phyloP scores from a whole-genome alignment of 2,888 invertebrate genomes.

The Bembecia ichneumoniformis region DNA sequence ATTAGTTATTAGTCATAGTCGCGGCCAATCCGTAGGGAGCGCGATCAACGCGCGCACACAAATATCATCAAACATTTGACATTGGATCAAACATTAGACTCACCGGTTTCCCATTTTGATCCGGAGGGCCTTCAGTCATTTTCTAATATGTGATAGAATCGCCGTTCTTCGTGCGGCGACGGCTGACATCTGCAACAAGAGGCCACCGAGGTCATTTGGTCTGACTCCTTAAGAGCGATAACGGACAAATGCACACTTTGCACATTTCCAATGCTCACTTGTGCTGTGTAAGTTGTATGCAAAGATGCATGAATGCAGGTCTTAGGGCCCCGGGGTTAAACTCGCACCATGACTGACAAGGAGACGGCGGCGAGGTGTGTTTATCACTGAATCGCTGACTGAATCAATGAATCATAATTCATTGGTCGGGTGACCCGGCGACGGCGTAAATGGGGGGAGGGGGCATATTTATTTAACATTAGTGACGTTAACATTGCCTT shows the following conservation, averaged over 20 bases:
- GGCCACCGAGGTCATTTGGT: slow-evolving; percentile 52
- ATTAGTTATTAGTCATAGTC: slow-evolving; percentile 5
- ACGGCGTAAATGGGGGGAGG: slow-evolving; percentile 13
- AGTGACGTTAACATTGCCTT: slow-evolving; percentile 22
- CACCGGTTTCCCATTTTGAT: slow-evolving; percentile 63
- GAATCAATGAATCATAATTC: slow-evolving; percentile 1
- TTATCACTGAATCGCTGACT: slow-evolving; percentile 45
- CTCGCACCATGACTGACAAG: slow-evolving; percentile 48
- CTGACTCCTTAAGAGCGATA: slow-evolving; percentile 6
- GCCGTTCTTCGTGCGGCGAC: slow-evolving; percentile 62
- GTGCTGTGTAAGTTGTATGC: slow-evolving; percentile 46
- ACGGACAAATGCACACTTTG: slow-evolving; percentile 5
- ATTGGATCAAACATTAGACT: slow-evolving; percentile 16
- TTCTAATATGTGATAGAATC: slow-evolving; percentile 68
- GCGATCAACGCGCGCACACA: slow-evolving; percentile 3
- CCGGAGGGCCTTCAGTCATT: slow-evolving; percentile 63
- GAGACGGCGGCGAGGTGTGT: slow-evolving; percentile 46
- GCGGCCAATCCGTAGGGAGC: slow-evolving; percentile 1
- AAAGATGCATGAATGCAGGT: slow-evolving; percentile 59
- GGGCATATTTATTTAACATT: slow-evolving; percentile 3
- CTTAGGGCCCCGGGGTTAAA: slow-evolving; percentile 37
- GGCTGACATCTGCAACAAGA: slow-evolving; percentile 63
- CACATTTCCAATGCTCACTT: slow-evolving; percentile 36
- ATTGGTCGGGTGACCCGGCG: slow-evolving; percentile 15
- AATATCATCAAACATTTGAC: slow-evolving; percentile 13